A percentile compares a stretch with the other conserved stretches of the same genome.
Evolutionary conservation across 53 echinoderm and acorn worm species (phyloP).

Genomic region (Zoroaster sp.): DNA sequence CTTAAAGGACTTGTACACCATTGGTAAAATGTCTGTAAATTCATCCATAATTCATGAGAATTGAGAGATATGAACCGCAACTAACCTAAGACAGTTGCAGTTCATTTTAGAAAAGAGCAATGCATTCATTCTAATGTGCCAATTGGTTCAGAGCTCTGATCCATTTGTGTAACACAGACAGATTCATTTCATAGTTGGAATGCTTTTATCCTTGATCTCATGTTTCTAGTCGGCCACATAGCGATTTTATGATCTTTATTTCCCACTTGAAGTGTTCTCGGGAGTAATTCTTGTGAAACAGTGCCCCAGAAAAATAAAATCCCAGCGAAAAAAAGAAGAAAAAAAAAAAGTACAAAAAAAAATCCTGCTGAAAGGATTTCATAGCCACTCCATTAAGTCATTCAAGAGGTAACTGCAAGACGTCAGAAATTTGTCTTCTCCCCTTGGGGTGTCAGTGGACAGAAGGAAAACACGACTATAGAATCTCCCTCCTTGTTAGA

Average conservation of each 20-base stretch:
- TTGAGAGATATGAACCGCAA: too few species aligned
- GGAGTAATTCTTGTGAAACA: not conserved
- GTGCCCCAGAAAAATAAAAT: not conserved
- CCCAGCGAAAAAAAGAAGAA: not conserved
- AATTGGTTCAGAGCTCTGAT: too few species aligned
- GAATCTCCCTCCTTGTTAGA: not conserved
- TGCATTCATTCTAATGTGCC: too few species aligned
- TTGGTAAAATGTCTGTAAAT: too few species aligned
- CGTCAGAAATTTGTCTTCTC: not conserved
- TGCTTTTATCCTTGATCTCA: too few species aligned
- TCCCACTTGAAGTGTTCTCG: not conserved
- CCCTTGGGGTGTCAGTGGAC: not conserved
- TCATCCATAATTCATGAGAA: too few species aligned
- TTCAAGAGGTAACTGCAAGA: not conserved
- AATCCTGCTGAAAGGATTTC: constrained; percentile 10
- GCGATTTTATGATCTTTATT: not conserved
- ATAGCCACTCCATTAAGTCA: constrained; percentile 14
- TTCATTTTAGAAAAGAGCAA: too few species aligned
- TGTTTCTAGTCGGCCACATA: too few species aligned
- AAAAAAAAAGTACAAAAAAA: not conserved
- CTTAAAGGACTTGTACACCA: too few species aligned
- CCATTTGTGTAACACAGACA: too few species aligned
- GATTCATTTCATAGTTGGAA: too few species aligned
- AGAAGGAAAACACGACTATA: not conserved
- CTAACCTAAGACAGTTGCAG: too few species aligned